Evolutionary conservation across 1,140 invertebrate species (phyloP).

Genomic region (Bacillus rossius): DNA sequence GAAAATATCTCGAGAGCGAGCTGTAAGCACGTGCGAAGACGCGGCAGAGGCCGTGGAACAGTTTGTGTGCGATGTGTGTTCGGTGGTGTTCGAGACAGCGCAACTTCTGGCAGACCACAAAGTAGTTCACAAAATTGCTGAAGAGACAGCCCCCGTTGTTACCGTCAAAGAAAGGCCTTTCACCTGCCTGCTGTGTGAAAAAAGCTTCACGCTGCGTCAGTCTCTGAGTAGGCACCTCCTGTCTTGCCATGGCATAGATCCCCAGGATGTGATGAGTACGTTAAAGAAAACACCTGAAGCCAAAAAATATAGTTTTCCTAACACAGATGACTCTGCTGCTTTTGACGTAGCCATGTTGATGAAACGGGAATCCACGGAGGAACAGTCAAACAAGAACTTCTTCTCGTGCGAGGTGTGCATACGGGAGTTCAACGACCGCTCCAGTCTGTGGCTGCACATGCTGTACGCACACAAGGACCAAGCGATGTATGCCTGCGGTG

Average conservation of each 20-base stretch:
- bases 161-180: slow-evolving; percentile 31
- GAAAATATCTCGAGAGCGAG: slow-evolving; percentile 27
- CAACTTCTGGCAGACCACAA: slow-evolving; percentile 40
- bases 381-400: slow-evolving; percentile 25
- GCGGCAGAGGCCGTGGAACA: slow-evolving; percentile 28
- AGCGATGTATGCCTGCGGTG: slow-evolving; percentile 50
- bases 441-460: slow-evolving; percentile 51
- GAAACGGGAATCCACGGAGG: neutral
- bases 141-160: neutral
- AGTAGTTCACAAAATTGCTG: slow-evolving; percentile 33
- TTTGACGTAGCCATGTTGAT: neutral
- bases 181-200: slow-evolving; percentile 43
- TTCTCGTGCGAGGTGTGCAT: slow-evolving; percentile 49
- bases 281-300: no score
- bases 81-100: slow-evolving; percentile 35
- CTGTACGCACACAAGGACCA: slow-evolving; percentile 49
- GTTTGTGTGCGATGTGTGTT: slow-evolving; percentile 40
- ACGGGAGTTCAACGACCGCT: slow-evolving; percentile 47
- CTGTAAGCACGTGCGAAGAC: slow-evolving; percentile 4
- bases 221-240: slow-evolving; percentile 44
- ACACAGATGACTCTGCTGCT: no score
- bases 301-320: neutral
- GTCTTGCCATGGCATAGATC: slow-evolving; percentile 42
- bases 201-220: slow-evolving; percentile 40
- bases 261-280: slow-evolving; percentile 22